A percentile compares a stretch with the other conserved stretches of the same genome.
phyloP scores from a whole-genome alignment of 2,888 invertebrate genomes.

The Hyles lineata region DNA sequence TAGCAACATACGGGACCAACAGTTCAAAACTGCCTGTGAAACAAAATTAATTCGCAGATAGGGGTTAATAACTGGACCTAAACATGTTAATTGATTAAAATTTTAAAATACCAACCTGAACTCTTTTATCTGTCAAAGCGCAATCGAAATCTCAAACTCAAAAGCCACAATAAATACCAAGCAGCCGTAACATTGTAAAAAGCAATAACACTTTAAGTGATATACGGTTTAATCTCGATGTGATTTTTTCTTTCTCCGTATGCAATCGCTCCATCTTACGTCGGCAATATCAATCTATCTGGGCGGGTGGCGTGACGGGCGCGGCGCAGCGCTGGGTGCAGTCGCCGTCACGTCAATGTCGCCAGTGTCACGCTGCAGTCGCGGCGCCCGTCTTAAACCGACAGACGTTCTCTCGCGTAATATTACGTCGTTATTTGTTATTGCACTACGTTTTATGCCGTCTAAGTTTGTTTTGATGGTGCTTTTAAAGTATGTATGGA shows the following conservation, averaged over 20 bases:
- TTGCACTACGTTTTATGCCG: slow-evolving; percentile 56
- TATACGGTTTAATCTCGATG: slow-evolving; percentile 46
- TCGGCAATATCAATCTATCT: slow-evolving; percentile 84
- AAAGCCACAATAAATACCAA: not conserved
- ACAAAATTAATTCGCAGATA: no score
- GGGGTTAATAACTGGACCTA: no score
- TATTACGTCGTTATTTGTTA: slow-evolving; percentile 79
- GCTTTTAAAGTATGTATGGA: not conserved
- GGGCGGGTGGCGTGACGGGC: slow-evolving; percentile 58
- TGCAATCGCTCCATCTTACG: slow-evolving; percentile 82
- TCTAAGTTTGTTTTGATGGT: slow-evolving; percentile 25
- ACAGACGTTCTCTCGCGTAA: slow-evolving; percentile 45
- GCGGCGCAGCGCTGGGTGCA: slow-evolving; percentile 47
- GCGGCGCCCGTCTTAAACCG: slow-evolving; percentile 16
- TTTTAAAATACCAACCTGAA: no score
- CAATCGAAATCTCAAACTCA: not conserved
- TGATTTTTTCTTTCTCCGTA: slow-evolving; percentile 66
- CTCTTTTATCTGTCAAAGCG: not conserved
- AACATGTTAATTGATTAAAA: no score
- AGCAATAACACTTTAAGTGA: slow-evolving; percentile 47
- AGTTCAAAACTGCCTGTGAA: no score
- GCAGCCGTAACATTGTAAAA: slow-evolving; percentile 12
- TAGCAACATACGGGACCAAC: no score
- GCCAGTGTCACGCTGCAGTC: slow-evolving; percentile 36
- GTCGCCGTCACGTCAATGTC: slow-evolving; percentile 72